Evolutionary conservation across 1,140 invertebrate genomes (phyloP), one percentile per base, ranked within the genome.

Genomic region (Diabrotica virgifera): DNA sequence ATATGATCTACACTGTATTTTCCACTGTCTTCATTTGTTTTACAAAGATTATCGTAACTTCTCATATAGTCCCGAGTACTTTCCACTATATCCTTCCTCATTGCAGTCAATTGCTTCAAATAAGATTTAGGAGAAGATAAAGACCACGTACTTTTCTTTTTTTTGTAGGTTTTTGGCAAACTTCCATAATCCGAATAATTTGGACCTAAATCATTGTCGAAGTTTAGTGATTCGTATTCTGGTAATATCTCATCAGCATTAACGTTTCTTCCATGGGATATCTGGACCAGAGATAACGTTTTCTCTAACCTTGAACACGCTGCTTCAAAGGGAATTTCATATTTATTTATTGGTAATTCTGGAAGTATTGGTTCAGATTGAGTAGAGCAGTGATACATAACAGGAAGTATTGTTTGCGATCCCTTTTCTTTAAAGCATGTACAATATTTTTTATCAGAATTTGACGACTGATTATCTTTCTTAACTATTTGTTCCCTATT

Each of bases 111-210:
- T 61, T 79, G 75, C 60, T 63, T 75, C 24, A 79, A 64, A 68
- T 73, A 78, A 12, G 72, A 75, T 55, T 75, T 78, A 1, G 78
- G 78, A 65, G 76, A 38, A 72, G 76, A 38, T 69, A 76, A 71
- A 12, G 71, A 64, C 66, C 52, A 0, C 60, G 66, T 60, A 58
- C 68, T 64, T 9, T 72, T 63, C 5, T 60, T 64, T 36, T 67
- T 70, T 51, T 75, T 46, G 8, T 46, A n/a, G 8, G n/a, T 46
- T 46, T 46, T 68, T 0, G 76, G 76, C 36, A 78, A 71, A 68
- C 77, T 78, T 7, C 78, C 78, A 60, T 79, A 79, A 63, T 79
- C 78, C 2, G 78, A 79, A 58, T 66, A 76, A 2, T 74, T 73
- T 7, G 67, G 70, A n/a, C 75, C 71, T 59, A 73, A 76, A 52